phyloP scores from a whole-genome alignment of 2,888 invertebrate species.

The Fragum fragum region DNA sequence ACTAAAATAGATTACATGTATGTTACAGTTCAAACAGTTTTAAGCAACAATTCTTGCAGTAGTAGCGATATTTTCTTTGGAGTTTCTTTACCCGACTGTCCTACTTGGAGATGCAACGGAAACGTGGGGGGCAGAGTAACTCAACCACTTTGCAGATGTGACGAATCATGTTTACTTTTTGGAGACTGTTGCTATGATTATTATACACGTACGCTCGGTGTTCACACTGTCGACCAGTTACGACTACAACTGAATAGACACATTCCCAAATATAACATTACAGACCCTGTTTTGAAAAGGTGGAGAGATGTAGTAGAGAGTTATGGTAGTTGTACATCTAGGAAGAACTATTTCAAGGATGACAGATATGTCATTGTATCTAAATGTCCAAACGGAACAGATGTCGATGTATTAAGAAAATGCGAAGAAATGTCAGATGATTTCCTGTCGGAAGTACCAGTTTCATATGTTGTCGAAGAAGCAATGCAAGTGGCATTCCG shows the following conservation, averaged over 20 bases:
- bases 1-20: too few species aligned
- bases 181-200: slow-evolving; percentile 14
- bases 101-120: neutral
- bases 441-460: slow-evolving; percentile 8
- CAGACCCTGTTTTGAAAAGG: neutral
- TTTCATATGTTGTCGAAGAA: neutral
- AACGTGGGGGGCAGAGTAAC: neutral
- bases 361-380: neutral
- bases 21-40: neutral
- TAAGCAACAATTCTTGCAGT: neutral
- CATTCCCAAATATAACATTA: neutral
- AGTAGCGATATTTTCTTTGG: neutral
- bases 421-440: slow-evolving; percentile 15
- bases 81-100: neutral
- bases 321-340: neutral
- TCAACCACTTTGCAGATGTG: neutral
- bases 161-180: neutral
- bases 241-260: neutral
- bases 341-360: too few species aligned
- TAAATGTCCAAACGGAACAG: neutral
- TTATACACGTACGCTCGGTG: neutral
- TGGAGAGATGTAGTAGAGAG: neutral
- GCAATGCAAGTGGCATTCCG: slow-evolving; percentile 7
- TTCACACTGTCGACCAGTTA: neutral
- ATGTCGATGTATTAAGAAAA: neutral